These are phyloP conservation scores for Rachycentron canadum DNA, from an alignment of 2,797 vertebrate species.

Conservation along the genomic window DNA sequence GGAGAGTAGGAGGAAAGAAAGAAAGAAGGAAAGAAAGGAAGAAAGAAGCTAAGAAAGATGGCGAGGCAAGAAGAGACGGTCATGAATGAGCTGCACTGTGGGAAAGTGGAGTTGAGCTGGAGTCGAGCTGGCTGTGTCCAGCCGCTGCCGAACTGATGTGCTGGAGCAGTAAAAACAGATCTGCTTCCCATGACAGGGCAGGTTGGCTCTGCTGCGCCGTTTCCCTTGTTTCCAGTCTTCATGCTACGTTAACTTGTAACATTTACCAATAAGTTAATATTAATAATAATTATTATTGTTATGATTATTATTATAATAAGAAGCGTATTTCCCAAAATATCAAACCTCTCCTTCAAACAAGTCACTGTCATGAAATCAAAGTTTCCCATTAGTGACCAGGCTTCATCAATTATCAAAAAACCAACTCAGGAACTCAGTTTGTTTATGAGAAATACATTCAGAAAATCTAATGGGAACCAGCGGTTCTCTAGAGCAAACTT, in stretches of 20 bases:
- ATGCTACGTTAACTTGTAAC: background rate
- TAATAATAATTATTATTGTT: too few species aligned
- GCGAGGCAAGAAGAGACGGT: background rate
- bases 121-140: slow-evolving; percentile 53
- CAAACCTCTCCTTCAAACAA: slow-evolving; percentile 7
- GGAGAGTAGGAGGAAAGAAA: background rate
- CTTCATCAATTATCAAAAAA: background rate
- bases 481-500: background rate
- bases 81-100: slow-evolving; percentile 58
- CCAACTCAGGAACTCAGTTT: background rate
- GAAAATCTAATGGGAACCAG: background rate
- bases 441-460: too few species aligned
- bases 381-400: background rate
- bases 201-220: slow-evolving; percentile 41
- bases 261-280: background rate
- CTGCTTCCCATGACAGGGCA: slow-evolving; percentile 82
- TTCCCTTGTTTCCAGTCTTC: slow-evolving; percentile 7
- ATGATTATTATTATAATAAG: too few species aligned
- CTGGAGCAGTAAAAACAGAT: slow-evolving; percentile 79
- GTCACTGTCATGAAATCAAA: slow-evolving; percentile 6
- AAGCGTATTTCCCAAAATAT: slow-evolving; percentile 1
- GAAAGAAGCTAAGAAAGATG: background rate
- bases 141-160: slow-evolving; percentile 63
- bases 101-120: slow-evolving; percentile 71
- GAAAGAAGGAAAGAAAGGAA: background rate